Evolutionary conservation across 2,888 invertebrate genomes (phyloP).

Genomic region (Hypomecis atomaria): DNA sequence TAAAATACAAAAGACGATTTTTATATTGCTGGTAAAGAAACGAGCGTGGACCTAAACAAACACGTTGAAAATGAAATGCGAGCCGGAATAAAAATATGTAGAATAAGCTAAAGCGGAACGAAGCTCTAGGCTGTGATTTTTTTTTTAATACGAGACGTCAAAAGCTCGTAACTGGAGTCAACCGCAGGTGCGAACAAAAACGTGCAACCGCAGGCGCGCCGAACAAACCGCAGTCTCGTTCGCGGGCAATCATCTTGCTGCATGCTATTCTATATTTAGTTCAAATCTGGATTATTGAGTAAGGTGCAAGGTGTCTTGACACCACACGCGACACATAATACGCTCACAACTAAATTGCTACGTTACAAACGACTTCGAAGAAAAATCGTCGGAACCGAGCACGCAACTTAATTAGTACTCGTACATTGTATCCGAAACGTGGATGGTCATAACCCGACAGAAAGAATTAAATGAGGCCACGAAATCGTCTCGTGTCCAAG

Average conservation of each 20-base stretch:
- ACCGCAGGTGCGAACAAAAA: slow-evolving; percentile 75
- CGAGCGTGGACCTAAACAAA: slow-evolving; percentile 44
- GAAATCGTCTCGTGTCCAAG: slow-evolving; percentile 63
- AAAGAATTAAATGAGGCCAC: slow-evolving; percentile 63
- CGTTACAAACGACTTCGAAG: slow-evolving; percentile 54
- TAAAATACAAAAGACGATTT: slow-evolving; percentile 49
- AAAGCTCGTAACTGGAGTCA: slow-evolving; percentile 57
- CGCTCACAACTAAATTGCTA: slow-evolving; percentile 57
- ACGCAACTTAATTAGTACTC: slow-evolving; percentile 59
- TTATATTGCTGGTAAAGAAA: slow-evolving; percentile 39
- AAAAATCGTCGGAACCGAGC: slow-evolving; percentile 49
- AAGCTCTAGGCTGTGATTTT: slow-evolving; percentile 42
- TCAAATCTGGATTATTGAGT: slow-evolving; percentile 66
- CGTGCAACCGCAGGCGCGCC: slow-evolving; percentile 64
- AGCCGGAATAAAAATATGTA: not conserved
- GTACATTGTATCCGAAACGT: slow-evolving; percentile 55
- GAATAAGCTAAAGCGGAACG: slow-evolving; percentile 8
- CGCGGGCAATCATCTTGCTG: slow-evolving; percentile 68
- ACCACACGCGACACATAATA: slow-evolving; percentile 59
- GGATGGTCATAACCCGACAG: slow-evolving; percentile 56
- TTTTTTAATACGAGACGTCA: slow-evolving; percentile 47
- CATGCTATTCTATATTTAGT: slow-evolving; percentile 74
- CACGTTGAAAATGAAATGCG: slow-evolving; percentile 40
- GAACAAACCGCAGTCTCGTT: slow-evolving; percentile 66
- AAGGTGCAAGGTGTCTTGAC: slow-evolving; percentile 64